phyloP scores from a whole-genome alignment of 2,113 vertebrate species.

The Passer montanus region DNA sequence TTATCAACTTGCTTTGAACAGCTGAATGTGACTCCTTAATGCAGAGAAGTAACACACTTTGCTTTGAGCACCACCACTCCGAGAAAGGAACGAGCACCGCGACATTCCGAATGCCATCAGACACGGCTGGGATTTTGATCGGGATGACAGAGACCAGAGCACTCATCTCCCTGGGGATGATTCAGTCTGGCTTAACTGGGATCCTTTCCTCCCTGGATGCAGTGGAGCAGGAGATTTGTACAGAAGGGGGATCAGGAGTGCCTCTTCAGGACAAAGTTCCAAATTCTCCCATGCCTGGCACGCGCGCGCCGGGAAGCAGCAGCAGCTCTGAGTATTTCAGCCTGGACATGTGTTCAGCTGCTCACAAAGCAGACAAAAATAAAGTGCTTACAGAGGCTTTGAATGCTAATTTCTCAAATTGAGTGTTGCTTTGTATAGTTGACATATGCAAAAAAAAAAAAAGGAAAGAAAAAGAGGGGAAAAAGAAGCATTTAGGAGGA shows the following conservation, averaged over 20 bases:
- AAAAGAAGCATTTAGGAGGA: background rate
- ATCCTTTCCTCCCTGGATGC: background rate
- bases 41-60: background rate
- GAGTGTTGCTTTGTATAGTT: slow-evolving; percentile 24
- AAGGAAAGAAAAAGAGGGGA: no score
- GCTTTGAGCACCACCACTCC: slow-evolving; percentile 1
- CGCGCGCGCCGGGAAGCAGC: background rate
- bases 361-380: slow-evolving; percentile 57
- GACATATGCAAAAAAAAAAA: background rate
- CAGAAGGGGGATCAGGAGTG: background rate
- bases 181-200: background rate
- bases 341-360: slow-evolving; percentile 27
- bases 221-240: background rate
- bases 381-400: slow-evolving; percentile 21
- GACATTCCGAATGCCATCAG: background rate
- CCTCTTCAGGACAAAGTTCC: background rate
- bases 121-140: background rate
- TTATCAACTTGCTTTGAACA: slow-evolving; percentile 64
- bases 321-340: background rate
- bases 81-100: rapidly evolving
- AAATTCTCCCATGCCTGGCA: background rate
- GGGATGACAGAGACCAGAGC: background rate
- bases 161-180: background rate
- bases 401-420: slow-evolving; percentile 50
- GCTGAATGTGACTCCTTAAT: slow-evolving; percentile 33